Evolutionary conservation across 2,888 invertebrate genomes (phyloP).

Genomic region (Patella pellucida): DNA sequence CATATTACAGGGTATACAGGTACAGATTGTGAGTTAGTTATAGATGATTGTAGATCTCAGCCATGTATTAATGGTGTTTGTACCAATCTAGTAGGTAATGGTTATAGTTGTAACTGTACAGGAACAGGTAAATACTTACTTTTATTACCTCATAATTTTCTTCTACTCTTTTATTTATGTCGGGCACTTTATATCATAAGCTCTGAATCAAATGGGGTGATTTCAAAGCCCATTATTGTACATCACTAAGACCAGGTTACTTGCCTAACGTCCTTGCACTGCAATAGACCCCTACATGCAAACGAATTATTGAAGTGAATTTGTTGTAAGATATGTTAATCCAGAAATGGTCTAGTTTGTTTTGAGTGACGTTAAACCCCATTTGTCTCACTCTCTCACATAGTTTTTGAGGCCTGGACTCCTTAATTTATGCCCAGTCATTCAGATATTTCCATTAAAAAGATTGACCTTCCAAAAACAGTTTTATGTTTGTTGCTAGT

Average conservation of each 20-base stretch:
- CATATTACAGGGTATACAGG: conserved; percentile 69
- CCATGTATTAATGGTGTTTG: conserved; percentile 60
- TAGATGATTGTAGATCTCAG: conserved; percentile 75
- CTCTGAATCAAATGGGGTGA: too few relatives aligned
- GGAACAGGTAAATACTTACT: conserved; percentile 50
- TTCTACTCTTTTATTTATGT: neutral
- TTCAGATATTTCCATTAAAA: too few relatives aligned
- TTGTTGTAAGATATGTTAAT: too few relatives aligned
- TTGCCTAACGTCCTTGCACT: neutral
- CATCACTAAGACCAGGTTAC: neutral
- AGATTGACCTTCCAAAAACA: too few relatives aligned
- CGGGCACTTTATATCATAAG: neutral
- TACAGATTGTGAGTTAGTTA: conserved; percentile 72
- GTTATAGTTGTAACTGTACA: conserved; percentile 59
- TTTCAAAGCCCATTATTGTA: too few relatives aligned
- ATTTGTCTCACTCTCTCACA: too few relatives aligned
- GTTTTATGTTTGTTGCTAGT: neutral
- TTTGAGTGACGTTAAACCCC: too few relatives aligned
- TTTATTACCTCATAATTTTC: too few relatives aligned
- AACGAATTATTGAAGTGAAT: too few relatives aligned
- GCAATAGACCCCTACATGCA: neutral
- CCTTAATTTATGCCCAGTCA: too few relatives aligned
- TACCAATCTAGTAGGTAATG: conserved; percentile 45
- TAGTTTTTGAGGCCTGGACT: too few relatives aligned
- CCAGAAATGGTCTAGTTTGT: too few relatives aligned